Base-by-base conservation (phyloP, 1,140 invertebrate species). In the Drosophila navojoa region DNA sequence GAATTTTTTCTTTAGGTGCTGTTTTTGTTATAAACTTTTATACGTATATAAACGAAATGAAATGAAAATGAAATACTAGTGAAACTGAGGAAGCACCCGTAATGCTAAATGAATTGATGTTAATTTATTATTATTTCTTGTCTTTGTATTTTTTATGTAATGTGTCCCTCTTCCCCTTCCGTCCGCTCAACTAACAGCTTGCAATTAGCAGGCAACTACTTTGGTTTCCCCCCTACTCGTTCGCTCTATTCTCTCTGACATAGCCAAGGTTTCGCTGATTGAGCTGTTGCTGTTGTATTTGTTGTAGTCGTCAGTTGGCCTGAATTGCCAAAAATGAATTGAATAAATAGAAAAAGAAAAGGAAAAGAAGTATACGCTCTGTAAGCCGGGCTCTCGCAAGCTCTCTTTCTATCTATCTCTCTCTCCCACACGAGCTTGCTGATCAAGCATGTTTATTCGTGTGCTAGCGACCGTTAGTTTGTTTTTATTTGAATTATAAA, bases 1-100 rank as follows among this genome's bases (percentile, higher is more conserved):
- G 79, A 90, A 81, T 90, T 90, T 90, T 90, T 70, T 59, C 71
- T 77, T 57, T 60, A 59, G 61, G 40, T 58, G 57, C 52, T 54
- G 27, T 54, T 63, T 58, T 58, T 70, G 67, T 78, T 78, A 66
- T 70, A 86, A 82, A 68, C 49, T 71, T 77, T 61, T 63, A 71
- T 76, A 52, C 60, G 54, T 79, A 32, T 35, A 67, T 47, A 73
- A 68, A 22, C 19, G 19, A 22, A 22, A 79, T 62, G 60, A 82
- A 82, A 76, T 76, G 69, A 76, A 76, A 76, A 63, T 38, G 74
- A 72, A 86, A 77, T 53, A 84, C 64, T 53, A 79, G 62, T 75
- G 64, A 73, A 67, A 72, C 72, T 75, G 32, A 75, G 84, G 81
- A 85, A 85, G 54, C 16, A 82, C 3, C 29, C 38, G 27, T 52